phyloP scores from a whole-genome alignment of 2,888 invertebrate genomes.

The Parapristionchus giblindavisi region DNA sequence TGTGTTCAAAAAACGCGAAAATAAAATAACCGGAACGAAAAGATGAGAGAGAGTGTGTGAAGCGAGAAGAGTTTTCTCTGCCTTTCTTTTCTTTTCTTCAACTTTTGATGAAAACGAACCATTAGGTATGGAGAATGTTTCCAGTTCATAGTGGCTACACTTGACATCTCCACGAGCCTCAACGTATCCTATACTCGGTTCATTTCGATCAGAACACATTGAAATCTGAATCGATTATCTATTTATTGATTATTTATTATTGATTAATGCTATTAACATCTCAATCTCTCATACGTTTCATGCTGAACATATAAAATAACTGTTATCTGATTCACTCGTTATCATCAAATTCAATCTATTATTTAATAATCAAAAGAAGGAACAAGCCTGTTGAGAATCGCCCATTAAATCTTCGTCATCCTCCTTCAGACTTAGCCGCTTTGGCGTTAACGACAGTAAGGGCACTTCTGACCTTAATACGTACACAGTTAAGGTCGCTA shows the following conservation, averaged over 20 bases:
- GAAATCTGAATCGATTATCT: not conserved
- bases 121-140: not conserved
- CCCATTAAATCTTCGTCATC: conserved; percentile 18
- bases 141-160: conserved; percentile 3
- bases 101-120: no score
- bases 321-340: no score
- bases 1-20: no score
- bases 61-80: no score
- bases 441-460: not conserved
- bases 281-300: no score
- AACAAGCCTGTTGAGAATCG: not conserved
- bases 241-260: not conserved
- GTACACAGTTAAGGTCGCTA: not conserved
- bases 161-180: conserved; percentile 17
- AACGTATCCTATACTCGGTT: conserved; percentile 15
- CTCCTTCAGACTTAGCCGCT: not conserved
- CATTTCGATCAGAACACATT: conserved; percentile 16
- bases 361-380: no score
- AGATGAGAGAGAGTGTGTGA: no score
- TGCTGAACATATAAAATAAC: no score
- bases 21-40: no score
- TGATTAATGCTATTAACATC: no score
- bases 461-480: conserved; percentile 6
- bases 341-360: no score
- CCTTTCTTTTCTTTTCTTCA: no score